These are phyloP conservation scores for Phallusia fumigata DNA, from an alignment of 23 tunicate species.

Conservation along the genomic window DNA sequence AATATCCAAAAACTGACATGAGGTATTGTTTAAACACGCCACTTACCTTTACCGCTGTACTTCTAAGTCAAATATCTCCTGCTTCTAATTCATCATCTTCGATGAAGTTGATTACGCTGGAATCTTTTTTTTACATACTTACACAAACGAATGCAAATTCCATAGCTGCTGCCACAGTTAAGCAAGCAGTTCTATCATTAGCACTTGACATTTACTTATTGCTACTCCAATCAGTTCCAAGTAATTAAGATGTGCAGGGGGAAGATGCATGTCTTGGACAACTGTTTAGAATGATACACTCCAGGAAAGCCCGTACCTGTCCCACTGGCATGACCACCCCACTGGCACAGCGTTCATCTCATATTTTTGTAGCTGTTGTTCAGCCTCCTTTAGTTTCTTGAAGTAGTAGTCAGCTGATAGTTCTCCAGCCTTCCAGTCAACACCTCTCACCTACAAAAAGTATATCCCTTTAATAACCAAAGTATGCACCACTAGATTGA, in stretches of 20 bases:
- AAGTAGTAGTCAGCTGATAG: conserved; percentile 44
- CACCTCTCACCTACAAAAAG: conserved; percentile 39
- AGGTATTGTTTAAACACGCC: background rate
- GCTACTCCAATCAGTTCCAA: no score
- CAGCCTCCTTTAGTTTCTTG: conserved; percentile 43
- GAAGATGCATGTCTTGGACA: no score
- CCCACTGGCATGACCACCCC: conserved; percentile 89
- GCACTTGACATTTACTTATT: no score
- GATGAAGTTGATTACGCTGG: background rate
- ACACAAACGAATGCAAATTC: background rate
- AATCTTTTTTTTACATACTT: conserved; percentile 1
- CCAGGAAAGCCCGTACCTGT: conserved; percentile 54
- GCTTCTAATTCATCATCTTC: background rate
- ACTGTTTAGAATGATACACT: background rate
- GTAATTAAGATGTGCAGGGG: no score
- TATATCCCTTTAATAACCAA: background rate
- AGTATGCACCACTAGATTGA: no score
- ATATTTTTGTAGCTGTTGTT: conserved; percentile 35
- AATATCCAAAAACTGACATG: background rate
- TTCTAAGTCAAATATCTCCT: background rate
- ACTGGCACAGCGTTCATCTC: conserved; percentile 51
- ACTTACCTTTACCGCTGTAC: background rate
- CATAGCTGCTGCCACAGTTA: background rate
- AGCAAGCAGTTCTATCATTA: no score
- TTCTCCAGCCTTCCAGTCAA: conserved; percentile 71